Percentiles rank a stretch among this genome's conserved stretches.
phyloP scores from a whole-genome alignment of 2,797 vertebrate genomes.

The Chelidonichthys spinosus region DNA sequence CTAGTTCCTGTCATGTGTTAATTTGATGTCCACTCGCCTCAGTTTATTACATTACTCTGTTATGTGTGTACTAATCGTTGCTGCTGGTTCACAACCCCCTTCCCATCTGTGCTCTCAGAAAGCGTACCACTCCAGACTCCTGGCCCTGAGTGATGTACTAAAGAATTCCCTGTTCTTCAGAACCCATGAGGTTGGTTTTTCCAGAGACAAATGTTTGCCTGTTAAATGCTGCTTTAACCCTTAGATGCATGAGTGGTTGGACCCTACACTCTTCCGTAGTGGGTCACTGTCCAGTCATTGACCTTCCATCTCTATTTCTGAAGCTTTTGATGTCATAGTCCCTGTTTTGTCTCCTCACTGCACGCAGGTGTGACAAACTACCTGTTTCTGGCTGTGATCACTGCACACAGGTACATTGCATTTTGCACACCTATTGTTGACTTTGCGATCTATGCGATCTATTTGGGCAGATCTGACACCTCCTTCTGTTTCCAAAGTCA shows the following conservation, averaged over 20 bases:
- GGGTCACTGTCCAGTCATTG: too few species aligned
- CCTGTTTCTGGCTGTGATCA: not conserved
- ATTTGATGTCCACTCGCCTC: not conserved
- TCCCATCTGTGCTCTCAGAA: conserved; percentile 60
- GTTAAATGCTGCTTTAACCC: not conserved
- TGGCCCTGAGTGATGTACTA: conserved; percentile 74
- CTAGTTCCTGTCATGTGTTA: not conserved
- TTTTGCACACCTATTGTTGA: not conserved
- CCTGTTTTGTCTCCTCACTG: too few species aligned
- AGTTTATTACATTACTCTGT: not conserved
- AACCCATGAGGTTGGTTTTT: conserved; percentile 81
- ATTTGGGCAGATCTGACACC: not conserved
- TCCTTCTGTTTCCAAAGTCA: not conserved
- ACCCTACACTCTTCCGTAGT: too few species aligned
- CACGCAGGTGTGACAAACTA: too few species aligned
- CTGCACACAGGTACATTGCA: not conserved
- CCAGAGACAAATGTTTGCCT: not conserved
- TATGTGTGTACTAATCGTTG: not conserved
- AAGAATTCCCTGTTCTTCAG: conserved; percentile 80
- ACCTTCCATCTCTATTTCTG: too few species aligned
- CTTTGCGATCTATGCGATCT: not conserved
- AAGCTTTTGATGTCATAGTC: too few species aligned
- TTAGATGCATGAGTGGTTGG: too few species aligned
- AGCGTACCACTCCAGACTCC: conserved; percentile 81
- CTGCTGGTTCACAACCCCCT: conserved; percentile 15